phyloP scores from a whole-genome alignment of 2,888 invertebrate species.

The Euproctis similis region DNA sequence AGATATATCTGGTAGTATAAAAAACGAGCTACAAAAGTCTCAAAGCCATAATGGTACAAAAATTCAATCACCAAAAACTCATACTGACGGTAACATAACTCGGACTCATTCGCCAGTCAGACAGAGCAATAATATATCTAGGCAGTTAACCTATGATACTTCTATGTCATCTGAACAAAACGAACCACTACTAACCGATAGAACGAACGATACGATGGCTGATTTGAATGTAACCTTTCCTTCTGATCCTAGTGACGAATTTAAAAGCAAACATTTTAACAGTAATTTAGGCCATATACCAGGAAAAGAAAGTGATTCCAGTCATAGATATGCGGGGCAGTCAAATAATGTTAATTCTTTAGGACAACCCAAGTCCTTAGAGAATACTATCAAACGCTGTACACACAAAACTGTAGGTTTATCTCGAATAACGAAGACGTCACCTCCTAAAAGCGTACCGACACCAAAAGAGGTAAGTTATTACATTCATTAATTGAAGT shows the following conservation, averaged over 20 bases:
- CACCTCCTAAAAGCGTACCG: conserved; percentile 21
- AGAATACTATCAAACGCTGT: conserved; percentile 33
- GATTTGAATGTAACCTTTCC: conserved; percentile 66
- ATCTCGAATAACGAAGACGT: conserved; percentile 12
- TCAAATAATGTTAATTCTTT: conserved; percentile 15
- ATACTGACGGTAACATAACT: conserved; percentile 34
- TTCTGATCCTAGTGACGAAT: conserved; percentile 54
- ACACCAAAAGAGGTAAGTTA: conserved; percentile 44
- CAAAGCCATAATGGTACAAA: conserved; percentile 21
- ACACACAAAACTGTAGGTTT: background rate
- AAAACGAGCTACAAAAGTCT: conserved; percentile 28
- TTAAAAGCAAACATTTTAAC: conserved; percentile 9
- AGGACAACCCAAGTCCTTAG: conserved; percentile 23
- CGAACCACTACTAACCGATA: conserved; percentile 56
- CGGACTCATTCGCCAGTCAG: conserved; percentile 41
- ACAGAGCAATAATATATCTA: conserved; percentile 30
- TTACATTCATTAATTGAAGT: background rate
- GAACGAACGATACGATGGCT: conserved; percentile 69
- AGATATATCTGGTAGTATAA: conserved; percentile 48
- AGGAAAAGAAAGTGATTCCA: conserved; percentile 22
- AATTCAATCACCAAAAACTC: conserved; percentile 18
- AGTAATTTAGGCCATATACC: conserved; percentile 8
- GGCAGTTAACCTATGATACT: conserved; percentile 51
- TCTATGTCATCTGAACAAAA: conserved; percentile 47
- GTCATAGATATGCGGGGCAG: conserved; percentile 17